phyloP scores from a whole-genome alignment of 1,140 invertebrate genomes.

The Artemia franciscana region DNA sequence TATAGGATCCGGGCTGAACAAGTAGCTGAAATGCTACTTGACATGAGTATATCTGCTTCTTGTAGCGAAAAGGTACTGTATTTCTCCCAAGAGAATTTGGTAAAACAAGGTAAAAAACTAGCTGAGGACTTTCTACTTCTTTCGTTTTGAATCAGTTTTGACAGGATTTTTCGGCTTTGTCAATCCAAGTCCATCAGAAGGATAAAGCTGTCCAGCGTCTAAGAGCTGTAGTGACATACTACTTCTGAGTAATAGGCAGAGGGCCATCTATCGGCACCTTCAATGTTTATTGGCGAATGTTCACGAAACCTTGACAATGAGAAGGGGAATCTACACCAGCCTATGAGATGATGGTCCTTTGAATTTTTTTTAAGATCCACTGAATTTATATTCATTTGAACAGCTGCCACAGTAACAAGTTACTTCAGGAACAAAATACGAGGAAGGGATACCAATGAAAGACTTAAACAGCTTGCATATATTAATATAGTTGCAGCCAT shows the following conservation, averaged over 20 bases:
- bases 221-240: constrained; percentile 37
- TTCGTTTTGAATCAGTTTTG: constrained; percentile 21
- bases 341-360: background rate
- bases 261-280: constrained; percentile 35
- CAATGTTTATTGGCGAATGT: constrained; percentile 9
- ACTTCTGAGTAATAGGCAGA: constrained; percentile 48
- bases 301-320: background rate
- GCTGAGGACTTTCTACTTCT: constrained; percentile 20
- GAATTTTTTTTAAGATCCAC: background rate
- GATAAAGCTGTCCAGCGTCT: constrained; percentile 37
- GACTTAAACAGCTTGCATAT: constrained; percentile 43
- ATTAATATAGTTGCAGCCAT: constrained; percentile 37
- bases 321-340: background rate
- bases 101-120: constrained; percentile 19
- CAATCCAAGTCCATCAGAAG: constrained; percentile 27
- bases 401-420: constrained; percentile 6
- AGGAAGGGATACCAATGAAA: constrained; percentile 41
- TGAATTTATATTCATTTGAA: background rate
- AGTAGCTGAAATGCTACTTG: constrained; percentile 50
- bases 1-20: constrained; percentile 52
- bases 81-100: constrained; percentile 9
- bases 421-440: constrained; percentile 11
- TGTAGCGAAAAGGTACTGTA: constrained; percentile 23
- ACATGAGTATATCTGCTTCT: constrained; percentile 31
- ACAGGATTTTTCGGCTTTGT: constrained; percentile 11